Conservation (phyloP, 2,113 vertebrate species). For the Agelaius phoeniceus region DNA sequence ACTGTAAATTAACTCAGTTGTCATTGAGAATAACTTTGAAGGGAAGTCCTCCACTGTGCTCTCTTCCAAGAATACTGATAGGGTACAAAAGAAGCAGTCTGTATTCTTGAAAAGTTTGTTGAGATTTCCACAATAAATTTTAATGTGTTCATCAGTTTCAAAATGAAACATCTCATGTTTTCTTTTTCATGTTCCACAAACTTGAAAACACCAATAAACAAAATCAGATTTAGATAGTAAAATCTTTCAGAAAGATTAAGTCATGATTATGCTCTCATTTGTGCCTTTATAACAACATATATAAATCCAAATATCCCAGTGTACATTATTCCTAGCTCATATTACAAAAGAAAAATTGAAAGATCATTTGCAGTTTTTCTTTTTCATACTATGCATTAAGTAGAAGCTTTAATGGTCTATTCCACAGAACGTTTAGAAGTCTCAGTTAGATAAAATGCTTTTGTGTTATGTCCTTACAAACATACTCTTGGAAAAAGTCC, state of each 20-base stretch:
- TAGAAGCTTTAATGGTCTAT: neutral
- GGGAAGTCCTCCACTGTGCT: neutral
- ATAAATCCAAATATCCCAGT: neutral
- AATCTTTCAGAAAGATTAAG: neutral
- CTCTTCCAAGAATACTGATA: neutral
- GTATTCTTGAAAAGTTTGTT: neutral
- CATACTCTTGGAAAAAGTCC: neutral
- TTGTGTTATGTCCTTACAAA: neutral
- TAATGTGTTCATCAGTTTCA: neutral
- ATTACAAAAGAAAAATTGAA: neutral
- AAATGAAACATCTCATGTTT: neutral
- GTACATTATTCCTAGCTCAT: neutral
- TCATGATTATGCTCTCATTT: neutral
- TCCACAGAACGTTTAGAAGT: constrained; percentile 11
- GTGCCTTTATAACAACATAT: neutral
- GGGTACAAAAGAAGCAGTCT: neutral
- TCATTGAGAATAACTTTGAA: neutral
- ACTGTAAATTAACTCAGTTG: neutral
- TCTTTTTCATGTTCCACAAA: neutral
- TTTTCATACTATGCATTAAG: neutral
- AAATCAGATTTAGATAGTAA: neutral
- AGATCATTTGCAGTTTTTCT: neutral
- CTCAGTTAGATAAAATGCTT: neutral
- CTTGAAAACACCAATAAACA: neutral
- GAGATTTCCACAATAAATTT: neutral